Evolutionary conservation across 2,797 vertebrate species (phyloP).

Genomic region (Mastacembelus armatus): DNA sequence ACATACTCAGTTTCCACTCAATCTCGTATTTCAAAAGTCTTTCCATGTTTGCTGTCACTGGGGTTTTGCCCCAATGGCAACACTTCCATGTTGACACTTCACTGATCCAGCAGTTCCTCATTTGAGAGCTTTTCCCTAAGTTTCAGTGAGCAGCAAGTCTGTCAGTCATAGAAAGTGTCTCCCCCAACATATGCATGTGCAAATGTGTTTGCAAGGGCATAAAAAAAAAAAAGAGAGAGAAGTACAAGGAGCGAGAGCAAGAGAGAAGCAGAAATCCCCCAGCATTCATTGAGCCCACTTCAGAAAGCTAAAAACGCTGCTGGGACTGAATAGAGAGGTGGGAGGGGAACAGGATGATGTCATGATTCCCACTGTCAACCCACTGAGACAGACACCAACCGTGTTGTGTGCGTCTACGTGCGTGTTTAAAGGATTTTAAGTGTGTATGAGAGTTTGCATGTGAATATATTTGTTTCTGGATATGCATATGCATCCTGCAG

Average conservation of each 20-base stretch:
- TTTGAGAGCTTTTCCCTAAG: slow-evolving; percentile 13
- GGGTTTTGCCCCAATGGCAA: slow-evolving; percentile 27
- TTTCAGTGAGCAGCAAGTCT: slow-evolving; percentile 24
- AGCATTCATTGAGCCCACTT: slow-evolving; percentile 38
- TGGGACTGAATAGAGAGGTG: slow-evolving; percentile 42
- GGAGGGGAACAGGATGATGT: slow-evolving; percentile 52
- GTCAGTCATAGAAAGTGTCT: slow-evolving; percentile 6
- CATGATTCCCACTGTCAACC: slow-evolving; percentile 61
- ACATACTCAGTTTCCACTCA: slow-evolving; percentile 45
- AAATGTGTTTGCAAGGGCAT: slow-evolving; percentile 17
- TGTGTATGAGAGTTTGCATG: slow-evolving; percentile 20
- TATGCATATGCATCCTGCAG: slow-evolving; percentile 36
- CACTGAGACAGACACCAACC: slow-evolving; percentile 27
- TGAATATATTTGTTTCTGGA: slow-evolving; percentile 36
- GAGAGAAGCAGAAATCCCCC: slow-evolving; percentile 22
- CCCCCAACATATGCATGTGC: not conserved
- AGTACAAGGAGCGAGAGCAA: too few relatives aligned
- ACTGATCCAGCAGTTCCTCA: slow-evolving; percentile 33
- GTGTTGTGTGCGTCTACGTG: slow-evolving; percentile 7
- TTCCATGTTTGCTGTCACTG: slow-evolving; percentile 45
- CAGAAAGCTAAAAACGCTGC: slow-evolving; percentile 44
- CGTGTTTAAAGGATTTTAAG: slow-evolving; percentile 20
- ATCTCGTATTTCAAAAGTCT: slow-evolving; percentile 36
- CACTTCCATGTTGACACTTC: slow-evolving; percentile 29
- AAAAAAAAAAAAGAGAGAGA: not conserved